Evolutionary conservation across 2,113 vertebrate species (phyloP).

Genomic region (Sus scrofa): T2T-Sscrofa CM000820.6:68476501-68477000

Average conservation of each 20-base stretch:
- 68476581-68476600: slow-evolving; percentile 44
- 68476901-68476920: background rate
- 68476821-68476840: slow-evolving; percentile 59
- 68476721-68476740: background rate
- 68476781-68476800: slow-evolving; percentile 82
- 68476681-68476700: background rate
- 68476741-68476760: slow-evolving; percentile 88
- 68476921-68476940: background rate
- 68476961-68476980: slow-evolving; percentile 23
- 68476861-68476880: slow-evolving; percentile 21
- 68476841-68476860: slow-evolving; percentile 1
- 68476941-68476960: slow-evolving; percentile 39
- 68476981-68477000: background rate
- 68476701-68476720: background rate
- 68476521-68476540: background rate
- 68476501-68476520: background rate
- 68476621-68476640: background rate
- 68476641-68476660: background rate
- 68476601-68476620: background rate
- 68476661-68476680: rapidly evolving
- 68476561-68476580: background rate
- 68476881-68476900: slow-evolving; percentile 43
- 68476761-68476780: slow-evolving; percentile 91
- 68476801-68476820: slow-evolving; percentile 74
- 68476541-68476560: background rate